Percentiles rank a stretch among this genome's conserved stretches.
Evolutionary conservation across 2,888 invertebrate species (phyloP).

Genomic region (Graphium colonna): DNA sequence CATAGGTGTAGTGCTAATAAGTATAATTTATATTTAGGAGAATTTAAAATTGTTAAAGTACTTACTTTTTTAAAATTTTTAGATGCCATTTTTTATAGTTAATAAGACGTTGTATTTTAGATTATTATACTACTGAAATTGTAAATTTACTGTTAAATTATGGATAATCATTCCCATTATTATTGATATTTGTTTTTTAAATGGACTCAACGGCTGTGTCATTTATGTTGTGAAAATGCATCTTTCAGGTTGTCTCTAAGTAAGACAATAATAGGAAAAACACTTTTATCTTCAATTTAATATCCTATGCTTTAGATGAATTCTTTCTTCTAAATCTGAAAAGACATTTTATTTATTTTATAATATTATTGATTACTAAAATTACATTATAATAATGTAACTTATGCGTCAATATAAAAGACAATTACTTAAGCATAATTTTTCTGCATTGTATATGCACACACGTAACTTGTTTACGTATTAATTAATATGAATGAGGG

Average conservation of each 20-base stretch:
- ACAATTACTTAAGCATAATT: slow-evolving; percentile 3
- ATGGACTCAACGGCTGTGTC: slow-evolving; percentile 9
- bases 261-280: background rate
- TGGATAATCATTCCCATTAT: slow-evolving; percentile 2
- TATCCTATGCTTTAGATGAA: too few species aligned
- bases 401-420: background rate
- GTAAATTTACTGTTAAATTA: background rate
- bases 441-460: background rate
- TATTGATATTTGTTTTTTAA: background rate
- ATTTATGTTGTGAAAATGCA: slow-evolving; percentile 13
- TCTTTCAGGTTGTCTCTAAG: background rate
- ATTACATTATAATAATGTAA: background rate
- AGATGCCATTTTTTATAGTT: slow-evolving; percentile 1
- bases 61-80: slow-evolving; percentile 4
- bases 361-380: background rate
- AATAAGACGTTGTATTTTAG: background rate
- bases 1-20: background rate
- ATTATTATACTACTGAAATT: background rate
- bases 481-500: slow-evolving; percentile 4
- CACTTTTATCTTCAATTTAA: too few species aligned
- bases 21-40: background rate
- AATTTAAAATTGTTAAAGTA: slow-evolving; percentile 10
- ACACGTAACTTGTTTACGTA: background rate
- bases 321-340: too few species aligned
- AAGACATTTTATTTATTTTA: too few species aligned